Conservation (phyloP, 2,888 invertebrate genomes). For the Parnassius apollo region DNA sequence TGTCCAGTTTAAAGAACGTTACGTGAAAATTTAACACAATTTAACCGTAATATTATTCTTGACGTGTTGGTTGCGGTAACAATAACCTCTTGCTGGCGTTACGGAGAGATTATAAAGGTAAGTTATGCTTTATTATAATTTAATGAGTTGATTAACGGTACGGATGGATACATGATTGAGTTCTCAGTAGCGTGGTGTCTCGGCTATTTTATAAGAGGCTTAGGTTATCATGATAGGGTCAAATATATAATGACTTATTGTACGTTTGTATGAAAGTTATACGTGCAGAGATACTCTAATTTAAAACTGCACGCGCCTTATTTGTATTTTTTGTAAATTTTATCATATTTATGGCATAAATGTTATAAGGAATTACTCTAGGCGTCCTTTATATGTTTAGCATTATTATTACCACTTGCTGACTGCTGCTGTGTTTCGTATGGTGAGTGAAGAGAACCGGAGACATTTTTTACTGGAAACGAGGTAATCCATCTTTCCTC, state of each 20-base stretch:
- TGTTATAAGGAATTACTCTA: too few species aligned
- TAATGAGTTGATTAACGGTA: constrained; percentile 17
- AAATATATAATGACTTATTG: neutral
- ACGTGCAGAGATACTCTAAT: too few species aligned
- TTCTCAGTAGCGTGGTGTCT: constrained; percentile 18
- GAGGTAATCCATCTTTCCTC: too few species aligned
- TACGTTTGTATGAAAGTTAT: neutral
- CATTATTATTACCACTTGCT: too few species aligned
- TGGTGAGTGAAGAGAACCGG: too few species aligned
- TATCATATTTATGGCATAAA: too few species aligned
- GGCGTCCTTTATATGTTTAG: too few species aligned
- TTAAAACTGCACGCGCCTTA: too few species aligned
- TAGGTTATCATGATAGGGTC: constrained; percentile 15
- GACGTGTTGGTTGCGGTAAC: constrained; percentile 12
- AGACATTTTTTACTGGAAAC: too few species aligned
- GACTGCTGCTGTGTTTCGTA: too few species aligned
- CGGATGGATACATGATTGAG: constrained; percentile 19
- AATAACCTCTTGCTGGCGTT: neutral
- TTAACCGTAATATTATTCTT: constrained; percentile 3
- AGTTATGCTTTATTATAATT: constrained; percentile 13
- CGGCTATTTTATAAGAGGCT: constrained; percentile 17
- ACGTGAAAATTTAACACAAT: constrained; percentile 28
- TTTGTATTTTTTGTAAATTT: too few species aligned
- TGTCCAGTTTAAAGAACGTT: constrained; percentile 29
- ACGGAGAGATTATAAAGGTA: constrained; percentile 18